Evolutionary conservation across 2,888 invertebrate genomes (phyloP), one percentile per base, ranked within the genome.

Genomic region (Drosophila neonasuta): DNA sequence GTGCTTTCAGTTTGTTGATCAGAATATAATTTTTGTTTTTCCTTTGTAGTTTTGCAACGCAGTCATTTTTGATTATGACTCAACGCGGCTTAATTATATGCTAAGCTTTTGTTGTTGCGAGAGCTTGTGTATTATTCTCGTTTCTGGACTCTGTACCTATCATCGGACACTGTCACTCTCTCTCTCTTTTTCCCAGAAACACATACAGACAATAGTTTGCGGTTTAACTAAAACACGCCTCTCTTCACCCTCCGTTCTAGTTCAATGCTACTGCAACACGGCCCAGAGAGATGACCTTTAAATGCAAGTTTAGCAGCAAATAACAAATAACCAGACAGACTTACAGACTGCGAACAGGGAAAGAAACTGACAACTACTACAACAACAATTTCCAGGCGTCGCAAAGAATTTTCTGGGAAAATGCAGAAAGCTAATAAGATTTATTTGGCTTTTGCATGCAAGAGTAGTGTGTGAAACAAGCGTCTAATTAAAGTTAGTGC

Each of bases 231-330:
- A 2, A 34, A 42, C 24, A 56, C 46, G 58, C 52, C 24, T 24
- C 24, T 24, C 24, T 24, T 48, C 32, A 39, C 17, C 15, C 34
- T 11, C 9, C 36, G 54, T 65, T 71, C 74, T 70, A 74, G 78
- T 74, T 76, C 78, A 78, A 63, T 71, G 62, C 69, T 66, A 66
- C 49, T 71, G 44, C 13, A 64, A 48, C 34, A 55, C 49, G 24
- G 42, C 67, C 32, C 44, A 66, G 51, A 64, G 51, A 64, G 80
- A 80, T 80, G 82, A 82, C 80, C 82, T 80, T 79, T 82, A 79
- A 80, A 80, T 82, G 83, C 78, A 78, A 77, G 72, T 72, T 74
- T 67, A 80, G 65, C 67, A 39, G 17, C 58, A 46, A 32, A 63
- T 17, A 36, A 32, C 55, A 41, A 13, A 41, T 13, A 41, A 13